Evolutionary conservation across 2,797 vertebrate genomes (phyloP).

Genomic region (Parauchenoglanis punctatus): DNA sequence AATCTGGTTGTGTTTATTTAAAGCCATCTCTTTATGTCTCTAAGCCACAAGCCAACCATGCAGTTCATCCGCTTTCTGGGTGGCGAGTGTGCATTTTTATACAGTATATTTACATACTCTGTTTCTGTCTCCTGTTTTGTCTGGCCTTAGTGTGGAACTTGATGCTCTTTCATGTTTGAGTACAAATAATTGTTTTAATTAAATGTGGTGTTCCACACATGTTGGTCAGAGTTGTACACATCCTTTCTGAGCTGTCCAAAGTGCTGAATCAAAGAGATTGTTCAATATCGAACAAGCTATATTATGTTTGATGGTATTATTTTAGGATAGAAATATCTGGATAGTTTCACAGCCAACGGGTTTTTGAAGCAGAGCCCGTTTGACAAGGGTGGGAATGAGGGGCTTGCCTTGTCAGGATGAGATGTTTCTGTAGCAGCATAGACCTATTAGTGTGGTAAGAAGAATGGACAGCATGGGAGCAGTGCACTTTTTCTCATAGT

Average conservation of each 20-base stretch:
- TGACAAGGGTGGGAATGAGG: slow-evolving; percentile 41
- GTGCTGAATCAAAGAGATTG: slow-evolving; percentile 67
- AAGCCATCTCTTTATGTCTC: slow-evolving; percentile 8
- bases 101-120: slow-evolving; percentile 13
- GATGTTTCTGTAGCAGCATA: slow-evolving; percentile 40
- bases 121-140: slow-evolving; percentile 27
- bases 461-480: slow-evolving; percentile 74
- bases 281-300: slow-evolving; percentile 25
- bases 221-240: slow-evolving; percentile 34
- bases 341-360: slow-evolving; percentile 20
- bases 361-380: slow-evolving; percentile 30
- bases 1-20: slow-evolving; percentile 43
- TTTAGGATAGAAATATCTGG: slow-evolving; percentile 30
- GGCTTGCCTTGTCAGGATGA: slow-evolving; percentile 28
- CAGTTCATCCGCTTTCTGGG: slow-evolving; percentile 8
- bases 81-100: slow-evolving; percentile 9
- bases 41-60: slow-evolving; percentile 15
- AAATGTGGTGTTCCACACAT: slow-evolving; percentile 42
- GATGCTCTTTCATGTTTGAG: slow-evolving; percentile 22
- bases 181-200: slow-evolving; percentile 46
- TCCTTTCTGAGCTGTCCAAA: slow-evolving; percentile 69
- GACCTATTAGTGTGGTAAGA: slow-evolving; percentile 59
- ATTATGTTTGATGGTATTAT: not conserved
- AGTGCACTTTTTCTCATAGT: slow-evolving; percentile 65
- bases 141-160: slow-evolving; percentile 14